Percentiles rank a stretch among this genome's conserved stretches.
phyloP scores from a whole-genome alignment of 2,113 vertebrate species.

The Isichthys henryi region DNA sequence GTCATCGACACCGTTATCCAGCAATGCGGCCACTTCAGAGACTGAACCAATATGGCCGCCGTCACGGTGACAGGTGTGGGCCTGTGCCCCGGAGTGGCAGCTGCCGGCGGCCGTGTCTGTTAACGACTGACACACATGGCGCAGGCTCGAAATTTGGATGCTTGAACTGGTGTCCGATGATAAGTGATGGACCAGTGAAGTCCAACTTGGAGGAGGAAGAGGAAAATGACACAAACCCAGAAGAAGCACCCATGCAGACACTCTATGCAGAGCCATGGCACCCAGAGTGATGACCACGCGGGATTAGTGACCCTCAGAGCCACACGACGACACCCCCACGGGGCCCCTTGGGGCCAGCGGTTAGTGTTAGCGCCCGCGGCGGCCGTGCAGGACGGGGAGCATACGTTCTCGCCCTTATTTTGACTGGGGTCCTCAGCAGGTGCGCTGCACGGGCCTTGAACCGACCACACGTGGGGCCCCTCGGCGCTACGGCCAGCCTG shows the following conservation, averaged over 20 bases:
- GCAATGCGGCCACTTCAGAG: neutral
- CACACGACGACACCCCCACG: neutral
- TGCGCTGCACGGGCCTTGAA: constrained; percentile 48
- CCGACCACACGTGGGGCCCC: constrained; percentile 39
- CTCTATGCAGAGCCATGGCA: neutral
- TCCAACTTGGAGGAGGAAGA: neutral
- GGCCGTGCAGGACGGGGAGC: constrained; percentile 62
- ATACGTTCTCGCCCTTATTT: constrained; percentile 74
- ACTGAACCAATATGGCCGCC: neutral
- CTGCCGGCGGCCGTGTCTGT: neutral
- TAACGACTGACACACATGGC: neutral
- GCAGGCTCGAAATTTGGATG: neutral
- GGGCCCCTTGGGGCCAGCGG: neutral
- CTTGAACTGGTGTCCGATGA: neutral
- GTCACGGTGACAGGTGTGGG: neutral
- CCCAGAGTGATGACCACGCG: neutral
- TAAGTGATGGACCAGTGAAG: neutral
- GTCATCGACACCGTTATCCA: neutral
- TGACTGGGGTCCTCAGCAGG: constrained; percentile 61
- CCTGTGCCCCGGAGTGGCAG: neutral
- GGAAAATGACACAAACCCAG: neutral
- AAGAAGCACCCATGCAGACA: constrained; percentile 17
- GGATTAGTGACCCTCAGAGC: neutral
- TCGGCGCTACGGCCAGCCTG: constrained; percentile 44
- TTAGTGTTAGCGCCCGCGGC: constrained; percentile 12